Evolutionary conservation across 2,113 vertebrate genomes (phyloP).

Genomic region (Ciconia stormi): DNA sequence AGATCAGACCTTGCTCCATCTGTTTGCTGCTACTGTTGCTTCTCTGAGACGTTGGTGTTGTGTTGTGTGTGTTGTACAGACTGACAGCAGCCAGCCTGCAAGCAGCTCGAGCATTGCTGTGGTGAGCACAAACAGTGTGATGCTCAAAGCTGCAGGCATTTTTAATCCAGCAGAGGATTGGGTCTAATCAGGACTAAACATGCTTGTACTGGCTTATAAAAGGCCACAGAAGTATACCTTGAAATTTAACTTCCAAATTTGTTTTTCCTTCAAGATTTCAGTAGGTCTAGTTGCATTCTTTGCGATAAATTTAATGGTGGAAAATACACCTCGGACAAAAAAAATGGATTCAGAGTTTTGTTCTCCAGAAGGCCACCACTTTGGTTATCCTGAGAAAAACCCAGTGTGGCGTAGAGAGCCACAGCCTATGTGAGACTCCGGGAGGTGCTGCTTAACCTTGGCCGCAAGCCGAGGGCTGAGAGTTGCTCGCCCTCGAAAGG

Average conservation of each 20-base stretch:
- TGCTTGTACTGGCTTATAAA: not conserved
- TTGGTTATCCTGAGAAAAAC: not conserved
- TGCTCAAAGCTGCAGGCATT: not conserved
- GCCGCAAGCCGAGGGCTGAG: not conserved
- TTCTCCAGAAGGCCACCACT: not conserved
- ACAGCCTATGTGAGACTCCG: not conserved
- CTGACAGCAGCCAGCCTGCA: not conserved
- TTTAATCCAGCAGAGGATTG: not conserved
- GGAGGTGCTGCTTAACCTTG: not conserved
- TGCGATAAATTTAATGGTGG: not conserved
- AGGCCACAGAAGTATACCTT: not conserved
- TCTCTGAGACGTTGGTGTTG: not conserved
- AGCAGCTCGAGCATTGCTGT: fast-evolving
- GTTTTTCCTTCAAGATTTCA: not conserved
- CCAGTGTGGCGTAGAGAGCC: not conserved
- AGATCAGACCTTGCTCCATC: not conserved
- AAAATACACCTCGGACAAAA: not conserved
- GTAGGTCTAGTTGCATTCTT: not conserved
- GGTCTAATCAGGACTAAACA: not conserved
- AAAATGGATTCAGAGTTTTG: not conserved
- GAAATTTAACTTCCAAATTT: not conserved
- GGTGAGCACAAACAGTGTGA: not conserved
- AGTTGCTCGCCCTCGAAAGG: not conserved
- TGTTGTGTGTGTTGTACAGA: not conserved
- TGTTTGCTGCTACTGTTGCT: not conserved